These are phyloP conservation scores for Scolopax mira DNA, from an alignment of 2,113 vertebrate genomes.

Conservation along the genomic window DNA sequence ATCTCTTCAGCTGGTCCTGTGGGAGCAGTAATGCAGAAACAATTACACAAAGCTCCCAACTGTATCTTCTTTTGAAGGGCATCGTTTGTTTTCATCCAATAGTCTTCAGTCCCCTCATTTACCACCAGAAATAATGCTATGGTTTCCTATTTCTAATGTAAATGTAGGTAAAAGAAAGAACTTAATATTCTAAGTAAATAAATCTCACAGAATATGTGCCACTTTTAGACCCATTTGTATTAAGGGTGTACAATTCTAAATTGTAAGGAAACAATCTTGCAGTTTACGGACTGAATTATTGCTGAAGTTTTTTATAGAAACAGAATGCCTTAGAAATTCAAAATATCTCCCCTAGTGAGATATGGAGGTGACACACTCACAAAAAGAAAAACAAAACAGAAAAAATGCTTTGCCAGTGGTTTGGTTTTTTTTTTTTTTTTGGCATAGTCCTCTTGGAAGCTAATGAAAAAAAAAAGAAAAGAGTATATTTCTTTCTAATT, in stretches of 20 bases:
- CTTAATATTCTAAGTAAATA: background rate
- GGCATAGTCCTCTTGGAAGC: background rate
- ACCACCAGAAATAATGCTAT: background rate
- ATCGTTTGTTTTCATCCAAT: conserved; percentile 40
- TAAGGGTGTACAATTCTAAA: background rate
- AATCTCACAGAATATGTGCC: background rate
- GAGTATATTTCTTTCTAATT: background rate
- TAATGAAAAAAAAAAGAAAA: background rate
- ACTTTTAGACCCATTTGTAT: background rate
- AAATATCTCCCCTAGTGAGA: background rate
- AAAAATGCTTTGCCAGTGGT: background rate
- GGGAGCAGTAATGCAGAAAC: conserved; percentile 40
- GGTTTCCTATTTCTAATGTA: conserved; percentile 18
- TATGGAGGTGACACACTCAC: background rate
- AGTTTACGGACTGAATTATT: background rate
- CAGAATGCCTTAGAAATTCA: conserved; percentile 25
- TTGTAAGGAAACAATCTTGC: background rate
- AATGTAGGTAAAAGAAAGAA: conserved; percentile 10
- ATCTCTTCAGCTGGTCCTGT: conserved; percentile 56
- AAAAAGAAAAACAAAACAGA: background rate
- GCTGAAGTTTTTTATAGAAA: background rate
- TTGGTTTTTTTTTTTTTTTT: background rate
- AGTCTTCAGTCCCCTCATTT: conserved; percentile 18
- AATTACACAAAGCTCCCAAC: conserved; percentile 41
- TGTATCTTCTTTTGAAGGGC: conserved; percentile 56